phyloP scores from a whole-genome alignment of 2,113 vertebrate genomes.

The Chroicocephalus ridibundus region DNA sequence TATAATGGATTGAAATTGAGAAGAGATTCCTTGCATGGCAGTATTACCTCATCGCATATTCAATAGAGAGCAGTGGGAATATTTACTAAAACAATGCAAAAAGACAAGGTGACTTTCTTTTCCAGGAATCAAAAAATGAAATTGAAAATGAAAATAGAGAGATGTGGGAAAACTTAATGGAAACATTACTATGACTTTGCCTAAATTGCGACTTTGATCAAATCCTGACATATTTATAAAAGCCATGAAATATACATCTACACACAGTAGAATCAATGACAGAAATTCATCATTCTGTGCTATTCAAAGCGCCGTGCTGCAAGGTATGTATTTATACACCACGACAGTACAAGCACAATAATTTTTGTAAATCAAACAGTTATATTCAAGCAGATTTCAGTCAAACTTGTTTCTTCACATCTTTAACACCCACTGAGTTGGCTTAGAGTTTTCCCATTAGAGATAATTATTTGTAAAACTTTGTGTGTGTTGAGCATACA shows the following conservation, averaged over 20 bases:
- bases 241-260: background rate
- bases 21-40: background rate
- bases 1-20: background rate
- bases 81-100: background rate
- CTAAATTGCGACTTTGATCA: background rate
- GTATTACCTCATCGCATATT: background rate
- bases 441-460: constrained; percentile 38
- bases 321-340: background rate
- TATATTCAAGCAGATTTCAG: background rate
- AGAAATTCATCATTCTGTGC: background rate
- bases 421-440: background rate
- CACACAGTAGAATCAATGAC: background rate
- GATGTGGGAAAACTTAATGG: background rate
- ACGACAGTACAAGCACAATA: background rate
- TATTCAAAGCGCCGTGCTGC: background rate
- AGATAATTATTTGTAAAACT: constrained; percentile 45
- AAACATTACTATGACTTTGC: background rate
- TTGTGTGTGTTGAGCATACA: constrained; percentile 15
- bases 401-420: constrained; percentile 9
- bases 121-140: background rate
- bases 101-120: background rate
- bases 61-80: background rate
- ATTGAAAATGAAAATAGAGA: background rate
- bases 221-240: background rate
- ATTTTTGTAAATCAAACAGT: constrained; percentile 56